Percentiles rank a stretch among this genome's conserved stretches.
Evolutionary conservation across 2,113 vertebrate genomes (phyloP).

Genomic region (Ophthalmotilapia sp.): DNA sequence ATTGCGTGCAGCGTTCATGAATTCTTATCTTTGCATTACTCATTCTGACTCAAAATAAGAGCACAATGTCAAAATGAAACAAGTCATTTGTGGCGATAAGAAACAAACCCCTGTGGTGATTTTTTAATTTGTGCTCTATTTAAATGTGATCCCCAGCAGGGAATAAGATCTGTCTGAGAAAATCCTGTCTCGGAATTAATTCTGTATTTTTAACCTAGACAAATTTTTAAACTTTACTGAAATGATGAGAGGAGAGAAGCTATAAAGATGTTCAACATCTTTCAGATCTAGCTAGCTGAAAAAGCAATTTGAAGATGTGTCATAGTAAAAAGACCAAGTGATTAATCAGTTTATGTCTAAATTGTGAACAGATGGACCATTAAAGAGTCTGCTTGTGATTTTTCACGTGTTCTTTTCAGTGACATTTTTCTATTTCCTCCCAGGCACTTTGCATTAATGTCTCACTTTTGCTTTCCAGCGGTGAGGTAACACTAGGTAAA

Average conservation of each 20-base stretch:
- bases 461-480: background rate
- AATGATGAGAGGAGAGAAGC: background rate
- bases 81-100: background rate
- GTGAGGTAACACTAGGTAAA: background rate
- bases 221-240: background rate
- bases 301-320: background rate
- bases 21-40: background rate
- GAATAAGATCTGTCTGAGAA: conserved; percentile 18
- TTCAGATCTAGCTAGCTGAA: background rate
- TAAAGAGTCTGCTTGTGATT: background rate
- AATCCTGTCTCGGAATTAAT: background rate
- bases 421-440: background rate
- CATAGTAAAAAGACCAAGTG: background rate
- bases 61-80: background rate
- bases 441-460: background rate
- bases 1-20: background rate
- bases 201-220: background rate
- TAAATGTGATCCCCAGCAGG: conserved; percentile 14
- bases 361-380: background rate
- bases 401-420: background rate
- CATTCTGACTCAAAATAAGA: background rate
- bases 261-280: background rate
- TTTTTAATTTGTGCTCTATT: conserved; percentile 8
- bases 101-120: background rate
- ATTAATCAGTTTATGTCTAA: background rate